Evolutionary conservation across 1,140 invertebrate genomes (phyloP), one percentile per base, ranked within the genome.

Genomic region (Diplogasteroides magnus): DNA sequence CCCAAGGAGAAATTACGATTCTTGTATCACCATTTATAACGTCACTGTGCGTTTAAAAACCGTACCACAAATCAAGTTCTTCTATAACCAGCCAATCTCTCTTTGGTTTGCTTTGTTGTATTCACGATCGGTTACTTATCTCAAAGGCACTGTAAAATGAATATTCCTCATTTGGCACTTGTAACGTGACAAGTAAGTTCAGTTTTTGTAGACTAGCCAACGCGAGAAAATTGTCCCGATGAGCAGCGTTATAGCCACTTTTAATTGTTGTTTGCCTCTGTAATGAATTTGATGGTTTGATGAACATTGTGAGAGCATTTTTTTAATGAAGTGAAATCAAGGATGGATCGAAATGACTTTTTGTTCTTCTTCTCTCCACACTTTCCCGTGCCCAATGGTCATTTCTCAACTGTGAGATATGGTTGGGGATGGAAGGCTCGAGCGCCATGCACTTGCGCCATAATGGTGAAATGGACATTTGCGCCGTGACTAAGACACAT

Each of bases 271-370:
- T 59, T 59, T 23, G n/a, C 27, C 3, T n/a, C n/a, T 23, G 26
- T 27, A 14, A 61, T 15, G 59, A 61, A 29, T 14, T 25, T 0
- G n/a, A 59, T 13, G n/a, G 27, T n/a, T 27, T 25, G 13, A 59
- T 25, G 57, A 25, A 25, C 27, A 25, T 59, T 59, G 27, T 59
- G 11, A 3, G 31, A 28, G 48, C 57, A 29, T 15, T 48, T 48
- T 15, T 37, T 56, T 37, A 65, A 26, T 26, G 55, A 55, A 26
- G 25, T 37, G 37, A 19, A 26, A n/a, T 59, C 57, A n/a, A 23
- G 57, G 57, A 26, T 23, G 57, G n/a, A 59, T 6, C 57, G n/a
- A n/a, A 56, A 65, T 65, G 63, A 56, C 63, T 65, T 57, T 56
- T 65, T 13, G 15, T 29, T 57, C 48, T 56, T 56, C 48, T 15